Evolutionary conservation across 2,113 vertebrate genomes (phyloP).

Genomic region (Nycticorax nycticorax): DNA sequence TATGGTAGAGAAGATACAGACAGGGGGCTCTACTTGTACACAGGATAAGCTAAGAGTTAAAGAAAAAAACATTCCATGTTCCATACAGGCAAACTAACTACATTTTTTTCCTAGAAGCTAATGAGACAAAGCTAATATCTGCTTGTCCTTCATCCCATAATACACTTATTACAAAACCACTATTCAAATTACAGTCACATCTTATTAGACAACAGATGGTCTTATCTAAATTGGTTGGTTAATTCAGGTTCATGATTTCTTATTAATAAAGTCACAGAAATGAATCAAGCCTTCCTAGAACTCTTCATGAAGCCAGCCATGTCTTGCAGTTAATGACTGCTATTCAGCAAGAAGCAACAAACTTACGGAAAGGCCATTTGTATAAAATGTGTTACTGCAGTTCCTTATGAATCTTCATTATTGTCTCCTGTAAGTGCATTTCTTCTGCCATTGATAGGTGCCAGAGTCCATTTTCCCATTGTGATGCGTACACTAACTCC

Average conservation of each 20-base stretch:
- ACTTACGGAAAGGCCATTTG: not conserved
- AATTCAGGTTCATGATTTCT: constrained; percentile 39
- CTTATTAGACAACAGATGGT: constrained; percentile 58
- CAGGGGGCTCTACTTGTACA: not conserved
- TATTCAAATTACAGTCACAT: constrained; percentile 45
- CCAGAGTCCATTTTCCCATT: not conserved
- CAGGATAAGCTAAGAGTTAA: not conserved
- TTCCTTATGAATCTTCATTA: not conserved
- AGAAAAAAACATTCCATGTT: not conserved
- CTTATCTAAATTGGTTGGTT: constrained; percentile 55
- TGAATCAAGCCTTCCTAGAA: constrained; percentile 24
- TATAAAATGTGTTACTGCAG: not conserved
- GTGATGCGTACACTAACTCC: not conserved
- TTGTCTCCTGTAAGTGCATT: not conserved
- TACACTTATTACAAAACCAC: constrained; percentile 22
- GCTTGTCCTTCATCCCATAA: constrained; percentile 43
- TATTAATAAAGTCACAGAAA: constrained; percentile 43
- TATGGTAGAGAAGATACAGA: not conserved
- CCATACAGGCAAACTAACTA: not conserved
- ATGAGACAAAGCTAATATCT: constrained; percentile 40
- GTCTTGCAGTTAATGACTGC: not conserved
- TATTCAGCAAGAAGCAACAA: not conserved
- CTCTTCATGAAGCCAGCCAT: not conserved
- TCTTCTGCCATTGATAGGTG: not conserved
- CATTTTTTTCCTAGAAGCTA: not conserved